Conservation (phyloP, 2,888 invertebrate genomes). For the Dryomyza anilis region DNA sequence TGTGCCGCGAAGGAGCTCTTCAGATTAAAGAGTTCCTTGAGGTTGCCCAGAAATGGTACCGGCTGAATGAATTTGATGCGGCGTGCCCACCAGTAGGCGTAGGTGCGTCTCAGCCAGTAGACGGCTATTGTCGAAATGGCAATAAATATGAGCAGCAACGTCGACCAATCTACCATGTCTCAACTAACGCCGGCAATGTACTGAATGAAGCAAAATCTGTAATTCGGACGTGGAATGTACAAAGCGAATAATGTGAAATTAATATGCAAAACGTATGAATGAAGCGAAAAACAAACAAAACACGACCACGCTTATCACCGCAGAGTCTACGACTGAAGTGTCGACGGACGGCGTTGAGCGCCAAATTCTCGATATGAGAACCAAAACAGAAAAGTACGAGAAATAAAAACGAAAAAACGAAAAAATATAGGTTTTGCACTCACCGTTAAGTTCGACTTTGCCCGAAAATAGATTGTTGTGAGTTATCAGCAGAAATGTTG, state of each 20-base stretch:
- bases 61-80: conserved; percentile 59
- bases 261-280: no score
- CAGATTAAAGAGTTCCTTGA: conserved; percentile 55
- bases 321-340: conserved; percentile 23
- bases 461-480: neutral
- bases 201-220: neutral
- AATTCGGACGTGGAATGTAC: neutral
- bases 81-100: conserved; percentile 56
- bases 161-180: conserved; percentile 52
- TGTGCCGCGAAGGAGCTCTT: conserved; percentile 54
- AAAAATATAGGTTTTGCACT: no score
- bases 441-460: neutral
- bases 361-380: neutral
- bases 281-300: conserved; percentile 8
- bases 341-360: neutral
- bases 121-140: conserved; percentile 49
- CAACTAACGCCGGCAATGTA: neutral
- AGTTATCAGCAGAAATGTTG: neutral
- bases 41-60: conserved; percentile 60
- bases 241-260: no score
- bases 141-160: conserved; percentile 48
- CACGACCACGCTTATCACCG: conserved; percentile 26
- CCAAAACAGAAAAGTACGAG: no score
- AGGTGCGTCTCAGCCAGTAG: conserved; percentile 60
- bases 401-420: no score